Evolutionary conservation across 2,113 vertebrate genomes (phyloP).

Genomic region (Tragelaphus scriptus): DNA sequence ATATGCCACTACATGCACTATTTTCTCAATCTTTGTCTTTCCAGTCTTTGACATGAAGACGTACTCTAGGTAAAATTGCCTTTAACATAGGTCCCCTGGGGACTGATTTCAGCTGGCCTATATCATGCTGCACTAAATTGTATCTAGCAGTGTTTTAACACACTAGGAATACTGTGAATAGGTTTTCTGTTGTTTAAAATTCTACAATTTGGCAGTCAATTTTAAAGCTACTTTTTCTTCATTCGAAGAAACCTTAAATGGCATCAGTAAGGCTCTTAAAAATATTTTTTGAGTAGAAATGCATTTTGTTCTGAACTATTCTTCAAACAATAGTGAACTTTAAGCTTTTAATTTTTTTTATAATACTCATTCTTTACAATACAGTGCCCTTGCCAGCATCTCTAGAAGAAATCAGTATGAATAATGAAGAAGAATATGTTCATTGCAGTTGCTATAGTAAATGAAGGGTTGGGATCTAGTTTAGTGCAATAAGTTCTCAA

Average conservation of each 20-base stretch:
- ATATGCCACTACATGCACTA: neutral
- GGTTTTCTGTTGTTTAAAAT: constrained; percentile 10
- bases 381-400: constrained; percentile 29
- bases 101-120: neutral
- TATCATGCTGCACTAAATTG: too few relatives aligned
- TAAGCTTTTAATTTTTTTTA: constrained; percentile 28
- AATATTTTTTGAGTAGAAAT: constrained; percentile 24
- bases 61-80: neutral
- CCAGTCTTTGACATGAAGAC: neutral
- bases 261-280: neutral
- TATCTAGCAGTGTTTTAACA: neutral
- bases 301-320: neutral
- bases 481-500: neutral
- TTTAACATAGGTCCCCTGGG: too few relatives aligned
- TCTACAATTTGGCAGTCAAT: neutral
- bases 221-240: constrained; percentile 10
- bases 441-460: neutral
- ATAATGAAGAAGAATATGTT: constrained; percentile 22
- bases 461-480: neutral
- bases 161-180: neutral
- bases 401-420: constrained; percentile 51
- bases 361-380: constrained; percentile 39
- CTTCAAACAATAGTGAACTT: constrained; percentile 43
- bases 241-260: neutral
- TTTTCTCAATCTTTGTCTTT: neutral